Conservation (phyloP, 2,797 vertebrate species). For the Allobates femoralis region DNA sequence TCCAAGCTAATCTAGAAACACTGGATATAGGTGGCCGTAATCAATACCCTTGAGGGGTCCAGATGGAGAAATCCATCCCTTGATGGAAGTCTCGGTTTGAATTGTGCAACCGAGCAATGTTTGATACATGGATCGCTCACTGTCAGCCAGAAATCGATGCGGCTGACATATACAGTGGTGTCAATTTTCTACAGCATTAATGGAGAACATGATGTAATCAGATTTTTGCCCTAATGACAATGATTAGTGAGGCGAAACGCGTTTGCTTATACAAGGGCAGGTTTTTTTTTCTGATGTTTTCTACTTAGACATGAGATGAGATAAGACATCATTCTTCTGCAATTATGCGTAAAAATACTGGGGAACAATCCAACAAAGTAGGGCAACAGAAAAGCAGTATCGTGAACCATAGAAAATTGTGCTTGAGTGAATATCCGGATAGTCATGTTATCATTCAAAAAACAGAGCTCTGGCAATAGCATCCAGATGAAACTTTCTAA, state of each 20-base stretch:
- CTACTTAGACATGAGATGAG: not conserved
- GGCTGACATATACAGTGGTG: constrained; percentile 35
- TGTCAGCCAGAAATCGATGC: constrained; percentile 51
- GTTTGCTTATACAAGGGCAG: not conserved
- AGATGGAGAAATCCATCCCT: constrained; percentile 47
- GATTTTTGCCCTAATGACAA: not conserved
- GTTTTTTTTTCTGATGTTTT: not conserved
- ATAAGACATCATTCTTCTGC: not conserved
- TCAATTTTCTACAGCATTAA: constrained; percentile 32
- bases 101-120: constrained; percentile 31
- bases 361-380: not conserved
- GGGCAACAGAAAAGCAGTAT: not conserved
- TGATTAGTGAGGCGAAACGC: not conserved
- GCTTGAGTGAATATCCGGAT: no score
- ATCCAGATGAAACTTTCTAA: no score
- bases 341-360: not conserved
- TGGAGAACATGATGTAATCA: constrained; percentile 15
- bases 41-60: constrained; percentile 13
- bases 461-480: no score
- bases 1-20: not conserved
- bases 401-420: not conserved
- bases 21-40: constrained; percentile 4
- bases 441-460: no score
- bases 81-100: not conserved
- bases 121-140: constrained; percentile 27